Evolutionary conservation across 2,888 invertebrate genomes (phyloP).

Genomic region (Drosophila nigricruria): DNA sequence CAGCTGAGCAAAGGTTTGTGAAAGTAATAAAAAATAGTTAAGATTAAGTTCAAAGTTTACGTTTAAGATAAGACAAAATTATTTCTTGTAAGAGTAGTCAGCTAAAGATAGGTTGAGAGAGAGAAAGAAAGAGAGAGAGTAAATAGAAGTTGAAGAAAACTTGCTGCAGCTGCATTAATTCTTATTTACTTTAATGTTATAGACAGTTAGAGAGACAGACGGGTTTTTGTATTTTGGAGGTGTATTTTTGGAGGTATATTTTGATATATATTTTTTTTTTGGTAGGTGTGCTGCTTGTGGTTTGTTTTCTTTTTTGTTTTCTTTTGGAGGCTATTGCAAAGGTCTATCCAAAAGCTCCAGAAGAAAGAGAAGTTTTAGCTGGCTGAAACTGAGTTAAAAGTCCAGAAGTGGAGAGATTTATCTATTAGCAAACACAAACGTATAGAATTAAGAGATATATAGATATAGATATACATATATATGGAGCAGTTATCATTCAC

Average conservation of each 20-base stretch:
- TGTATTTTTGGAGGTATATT: slow-evolving; percentile 14
- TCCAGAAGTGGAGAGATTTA: slow-evolving; percentile 49
- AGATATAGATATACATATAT: slow-evolving; percentile 11
- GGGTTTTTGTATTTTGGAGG: slow-evolving; percentile 34
- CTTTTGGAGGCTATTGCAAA: slow-evolving; percentile 53
- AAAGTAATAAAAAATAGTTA: slow-evolving; percentile 27
- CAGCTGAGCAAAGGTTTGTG: slow-evolving; percentile 32
- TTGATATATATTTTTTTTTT: slow-evolving; percentile 11
- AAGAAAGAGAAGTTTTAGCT: slow-evolving; percentile 53
- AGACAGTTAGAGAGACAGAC: slow-evolving; percentile 32
- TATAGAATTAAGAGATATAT: slow-evolving; percentile 42
- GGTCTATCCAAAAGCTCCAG: slow-evolving; percentile 64
- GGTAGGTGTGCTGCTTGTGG: slow-evolving; percentile 37
- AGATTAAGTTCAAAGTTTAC: slow-evolving; percentile 24
- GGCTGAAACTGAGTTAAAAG: slow-evolving; percentile 64
- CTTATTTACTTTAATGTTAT: slow-evolving; percentile 49
- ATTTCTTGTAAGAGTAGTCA: slow-evolving; percentile 25
- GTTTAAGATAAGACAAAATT: slow-evolving; percentile 31
- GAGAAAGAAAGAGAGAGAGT: slow-evolving; percentile 14
- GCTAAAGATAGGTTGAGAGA: slow-evolving; percentile 22
- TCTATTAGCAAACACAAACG: slow-evolving; percentile 76
- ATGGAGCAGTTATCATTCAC: slow-evolving; percentile 55
- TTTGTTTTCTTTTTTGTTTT: slow-evolving; percentile 30
- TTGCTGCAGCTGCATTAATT: slow-evolving; percentile 41
- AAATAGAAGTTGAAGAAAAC: slow-evolving; percentile 27